Base-by-base conservation (phyloP, 2,888 invertebrate species). In the Leptopilina myrica region DNA sequence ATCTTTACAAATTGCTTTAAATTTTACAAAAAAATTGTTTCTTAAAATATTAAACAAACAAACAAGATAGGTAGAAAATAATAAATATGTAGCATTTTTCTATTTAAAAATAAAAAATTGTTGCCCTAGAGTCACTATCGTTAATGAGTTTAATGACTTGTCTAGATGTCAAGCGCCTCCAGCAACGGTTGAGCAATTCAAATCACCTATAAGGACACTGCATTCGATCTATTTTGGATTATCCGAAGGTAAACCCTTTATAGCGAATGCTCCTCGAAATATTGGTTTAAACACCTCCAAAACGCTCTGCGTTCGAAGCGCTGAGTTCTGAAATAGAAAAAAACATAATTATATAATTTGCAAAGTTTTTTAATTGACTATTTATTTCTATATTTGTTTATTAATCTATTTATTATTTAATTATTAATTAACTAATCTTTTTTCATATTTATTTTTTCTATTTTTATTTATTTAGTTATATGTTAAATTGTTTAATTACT, bases 211-310 rank as follows among this genome's bases (percentile, higher is more conserved):
- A 26, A 43, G 43, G 49, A 73, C 33, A 11, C 26, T 40, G 5
- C 11, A 59, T 40, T 2, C 69, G 8, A 12, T 73, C 78, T 81
- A 87, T 14, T 86, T 79, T 6, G 79, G 84, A n/a, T 88, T 84
- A 80, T 92, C 91, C 64, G 91, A 91, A 1, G 91, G 91, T 15
- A 95, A 93, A 5, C 96, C 96, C 89, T 96, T 96, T 83, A 95
- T 95, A 84, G 95, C 95, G 89, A 96, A 94, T 12, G 93, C 93
- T n/a, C 95, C 94, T 15, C 95, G 94, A 90, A 96, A 94, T 80
- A 96, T 92, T 4, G 96, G 96, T 87, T 95, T 94, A 92, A 96
- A 95, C 64, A 96, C 93, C 78, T 96, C 94, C 84, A 96, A 91
- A 86, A 96, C 93, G 40, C 94, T 93, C 88, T 96, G 95, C 87